A percentile compares a stretch with the other conserved stretches of the same genome.
These are phyloP conservation scores for Phenacoccus solenopsis DNA, from an alignment of 1,140 invertebrate genomes.

Conservation along the genomic window DNA sequence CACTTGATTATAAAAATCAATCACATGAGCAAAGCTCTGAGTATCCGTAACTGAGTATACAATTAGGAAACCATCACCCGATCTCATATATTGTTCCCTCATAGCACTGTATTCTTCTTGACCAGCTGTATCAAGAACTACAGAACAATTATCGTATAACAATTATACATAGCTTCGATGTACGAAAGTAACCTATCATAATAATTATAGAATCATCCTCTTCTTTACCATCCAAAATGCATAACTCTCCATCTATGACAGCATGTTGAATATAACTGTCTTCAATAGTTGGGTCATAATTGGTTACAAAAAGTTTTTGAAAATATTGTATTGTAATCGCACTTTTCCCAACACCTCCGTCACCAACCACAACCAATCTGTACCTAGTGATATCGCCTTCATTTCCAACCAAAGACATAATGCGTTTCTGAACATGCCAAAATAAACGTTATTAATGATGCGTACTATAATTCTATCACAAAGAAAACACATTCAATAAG, in stretches of 20 bases:
- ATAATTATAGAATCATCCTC: neutral
- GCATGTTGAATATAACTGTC: constrained; percentile 84
- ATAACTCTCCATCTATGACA: constrained; percentile 82
- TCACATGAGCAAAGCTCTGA: constrained; percentile 71
- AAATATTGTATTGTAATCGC: constrained; percentile 84
- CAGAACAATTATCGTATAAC: constrained; percentile 29
- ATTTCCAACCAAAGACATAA: constrained; percentile 41
- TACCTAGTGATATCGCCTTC: constrained; percentile 65
- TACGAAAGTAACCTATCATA: too few relatives aligned
- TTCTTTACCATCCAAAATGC: constrained; percentile 72
- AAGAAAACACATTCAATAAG: too few relatives aligned
- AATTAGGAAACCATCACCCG: constrained; percentile 86
- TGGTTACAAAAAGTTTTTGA: constrained; percentile 74
- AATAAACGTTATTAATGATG: too few relatives aligned
- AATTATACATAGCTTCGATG: neutral
- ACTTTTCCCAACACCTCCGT: constrained; percentile 80
- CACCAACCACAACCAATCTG: constrained; percentile 80
- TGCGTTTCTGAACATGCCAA: neutral
- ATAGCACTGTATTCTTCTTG: constrained; percentile 91
- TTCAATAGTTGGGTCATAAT: constrained; percentile 84
- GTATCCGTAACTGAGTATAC: constrained; percentile 85
- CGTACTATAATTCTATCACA: too few relatives aligned
- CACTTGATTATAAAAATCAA: constrained; percentile 78
- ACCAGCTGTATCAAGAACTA: constrained; percentile 81
- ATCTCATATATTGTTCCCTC: constrained; percentile 89